Base-by-base conservation (phyloP, 2,888 invertebrate genomes). In the Caenorhabditis becei region DNA sequence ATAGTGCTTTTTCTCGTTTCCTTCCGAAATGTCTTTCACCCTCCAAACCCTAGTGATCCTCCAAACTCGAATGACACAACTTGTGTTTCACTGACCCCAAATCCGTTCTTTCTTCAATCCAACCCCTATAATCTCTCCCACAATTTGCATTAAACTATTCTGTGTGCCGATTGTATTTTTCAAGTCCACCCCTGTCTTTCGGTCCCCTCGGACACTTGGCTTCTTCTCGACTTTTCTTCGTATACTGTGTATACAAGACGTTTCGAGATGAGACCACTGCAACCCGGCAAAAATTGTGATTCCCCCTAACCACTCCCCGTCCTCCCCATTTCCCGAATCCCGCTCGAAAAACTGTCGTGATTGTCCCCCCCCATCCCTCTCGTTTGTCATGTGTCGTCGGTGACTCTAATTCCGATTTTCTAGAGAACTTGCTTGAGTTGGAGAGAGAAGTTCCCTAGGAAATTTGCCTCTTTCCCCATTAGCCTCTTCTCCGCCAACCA, bases 341-440 rank as follows among this genome's bases (percentile, higher is more conserved):
- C 66, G 66, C 66, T 74, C 49, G 28, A 53, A 41, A 61, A 66
- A 32, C 58, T 41, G 20, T 75, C 75, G 75, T 66, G 75, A 75
- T 75, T 74, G 14, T 63, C 5, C 7, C 14, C 14, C 2, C 14
- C 41, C 7, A 41, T 41, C 49, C 20, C 24, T n/a, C 41, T 28
- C 16, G 24, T 56, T 37, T 59, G 37, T 79, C 69, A 54, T 67
- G 23, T 70, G 47, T 72, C 72, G 47, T 79, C 72, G 72, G 72
- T 79, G 72, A 79, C 70, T 58, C 44, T 72, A 79, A 59, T 47
- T 66, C 65, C 61, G 66, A 66, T 75, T 75, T 75, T 61, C 54
- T 37, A 26, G 44, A 66, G 24, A 26, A 59, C 59, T 65, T 66
- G 32, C 41, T 41, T 56, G 56, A 11, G 53, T 14, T 16, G 14